These are phyloP conservation scores for Coilia nasus DNA, from an alignment of 2,797 vertebrate genomes.

Conservation along the genomic window DNA sequence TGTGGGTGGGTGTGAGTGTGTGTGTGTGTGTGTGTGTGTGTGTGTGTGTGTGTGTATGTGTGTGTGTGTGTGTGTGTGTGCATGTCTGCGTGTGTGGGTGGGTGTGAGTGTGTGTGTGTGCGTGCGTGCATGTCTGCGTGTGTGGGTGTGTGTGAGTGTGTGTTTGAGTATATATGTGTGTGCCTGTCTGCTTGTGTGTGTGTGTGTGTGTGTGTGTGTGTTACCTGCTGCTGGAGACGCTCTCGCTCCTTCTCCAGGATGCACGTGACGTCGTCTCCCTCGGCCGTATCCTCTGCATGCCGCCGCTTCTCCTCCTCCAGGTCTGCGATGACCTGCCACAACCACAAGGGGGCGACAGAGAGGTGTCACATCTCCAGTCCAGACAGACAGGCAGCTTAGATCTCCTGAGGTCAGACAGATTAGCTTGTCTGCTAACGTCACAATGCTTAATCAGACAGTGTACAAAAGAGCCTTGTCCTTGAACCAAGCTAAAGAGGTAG, in stretches of 20 bases:
- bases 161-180: too few relatives aligned
- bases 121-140: too few relatives aligned
- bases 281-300: conserved; percentile 93
- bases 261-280: conserved; percentile 97
- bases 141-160: too few relatives aligned
- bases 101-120: too few relatives aligned
- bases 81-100: too few relatives aligned
- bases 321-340: conserved; percentile 90
- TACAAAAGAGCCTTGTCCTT: background rate
- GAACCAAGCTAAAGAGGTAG: background rate
- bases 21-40: too few relatives aligned
- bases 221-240: conserved; percentile 92
- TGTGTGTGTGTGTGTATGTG: too few relatives aligned
- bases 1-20: too few relatives aligned
- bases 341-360: conserved; percentile 59
- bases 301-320: conserved; percentile 92
- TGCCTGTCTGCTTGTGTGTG: background rate
- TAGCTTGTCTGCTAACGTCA: conserved; percentile 14
- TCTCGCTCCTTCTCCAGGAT: conserved; percentile 97
- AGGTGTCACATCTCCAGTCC: background rate
- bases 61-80: too few relatives aligned
- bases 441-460: background rate
- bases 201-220: background rate
- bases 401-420: background rate
- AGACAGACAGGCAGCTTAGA: conserved; percentile 6